These are phyloP conservation scores for Tyria jacobaeae DNA, from an alignment of 2,888 invertebrate genomes.

Conservation along the genomic window DNA sequence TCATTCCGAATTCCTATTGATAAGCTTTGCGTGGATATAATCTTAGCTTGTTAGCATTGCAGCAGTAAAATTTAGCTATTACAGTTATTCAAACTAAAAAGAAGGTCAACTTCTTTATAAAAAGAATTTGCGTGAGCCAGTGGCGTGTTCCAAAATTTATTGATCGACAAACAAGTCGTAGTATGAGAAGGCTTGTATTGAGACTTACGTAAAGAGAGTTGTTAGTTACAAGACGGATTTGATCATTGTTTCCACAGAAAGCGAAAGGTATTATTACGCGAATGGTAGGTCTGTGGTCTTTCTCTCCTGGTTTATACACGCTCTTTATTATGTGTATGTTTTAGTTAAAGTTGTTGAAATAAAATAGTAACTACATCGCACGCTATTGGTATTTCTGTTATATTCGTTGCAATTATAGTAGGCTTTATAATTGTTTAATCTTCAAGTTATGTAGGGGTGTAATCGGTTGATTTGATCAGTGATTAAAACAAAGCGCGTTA, in stretches of 20 bases:
- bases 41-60: constrained; percentile 7
- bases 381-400: background rate
- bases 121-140: constrained; percentile 40
- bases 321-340: no score
- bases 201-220: constrained; percentile 33
- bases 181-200: constrained; percentile 14
- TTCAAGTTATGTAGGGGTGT: background rate
- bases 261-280: constrained; percentile 16
- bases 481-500: background rate
- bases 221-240: background rate
- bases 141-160: constrained; percentile 45
- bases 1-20: constrained; percentile 25
- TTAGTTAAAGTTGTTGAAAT: background rate
- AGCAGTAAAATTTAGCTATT: constrained; percentile 23
- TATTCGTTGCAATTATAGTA: background rate
- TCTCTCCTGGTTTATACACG: background rate
- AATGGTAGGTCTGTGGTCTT: background rate
- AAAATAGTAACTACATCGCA: background rate
- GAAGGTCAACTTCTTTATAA: constrained; percentile 46
- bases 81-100: constrained; percentile 36
- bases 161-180: constrained; percentile 37
- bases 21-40: constrained; percentile 29
- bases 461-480: background rate
- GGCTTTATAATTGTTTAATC: background rate
- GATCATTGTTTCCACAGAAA: constrained; percentile 14